phyloP scores from a whole-genome alignment of 2,797 vertebrate genomes.

The Enteromius radiatus region DNA sequence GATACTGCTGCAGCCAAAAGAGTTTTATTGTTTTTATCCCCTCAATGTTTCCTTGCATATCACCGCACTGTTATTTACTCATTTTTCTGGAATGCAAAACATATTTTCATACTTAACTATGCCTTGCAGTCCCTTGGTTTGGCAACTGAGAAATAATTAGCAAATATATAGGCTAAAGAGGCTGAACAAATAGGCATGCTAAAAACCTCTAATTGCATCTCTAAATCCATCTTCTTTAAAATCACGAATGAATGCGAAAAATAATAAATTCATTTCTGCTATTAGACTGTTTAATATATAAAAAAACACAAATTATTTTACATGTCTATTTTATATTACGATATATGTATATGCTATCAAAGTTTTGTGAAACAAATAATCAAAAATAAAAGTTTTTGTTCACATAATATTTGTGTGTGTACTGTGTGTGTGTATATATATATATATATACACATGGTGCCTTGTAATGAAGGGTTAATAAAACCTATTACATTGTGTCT shows the following conservation, averaged over 20 bases:
- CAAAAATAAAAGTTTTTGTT: too few relatives aligned
- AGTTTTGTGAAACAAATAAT: background rate
- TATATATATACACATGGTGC: background rate
- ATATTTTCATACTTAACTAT: background rate
- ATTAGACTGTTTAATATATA: background rate
- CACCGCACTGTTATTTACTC: background rate
- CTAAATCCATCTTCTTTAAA: background rate
- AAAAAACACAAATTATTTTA: background rate
- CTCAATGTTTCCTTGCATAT: background rate
- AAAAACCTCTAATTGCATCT: background rate
- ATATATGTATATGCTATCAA: background rate
- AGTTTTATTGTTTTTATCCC: background rate
- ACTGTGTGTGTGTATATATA: too few relatives aligned
- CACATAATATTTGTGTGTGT: too few relatives aligned
- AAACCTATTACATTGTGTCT: background rate
- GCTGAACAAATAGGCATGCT: background rate
- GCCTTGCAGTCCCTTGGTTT: background rate
- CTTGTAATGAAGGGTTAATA: background rate
- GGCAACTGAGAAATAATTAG: background rate
- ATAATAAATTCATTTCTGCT: background rate
- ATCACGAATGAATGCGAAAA: background rate
- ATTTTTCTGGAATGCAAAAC: background rate
- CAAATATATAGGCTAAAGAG: background rate
- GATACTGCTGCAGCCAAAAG: constrained; percentile 1
- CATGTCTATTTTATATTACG: too few relatives aligned